These are phyloP conservation scores for Panonychus citri DNA, from an alignment of 1,140 invertebrate genomes.

Conservation along the genomic window DNA sequence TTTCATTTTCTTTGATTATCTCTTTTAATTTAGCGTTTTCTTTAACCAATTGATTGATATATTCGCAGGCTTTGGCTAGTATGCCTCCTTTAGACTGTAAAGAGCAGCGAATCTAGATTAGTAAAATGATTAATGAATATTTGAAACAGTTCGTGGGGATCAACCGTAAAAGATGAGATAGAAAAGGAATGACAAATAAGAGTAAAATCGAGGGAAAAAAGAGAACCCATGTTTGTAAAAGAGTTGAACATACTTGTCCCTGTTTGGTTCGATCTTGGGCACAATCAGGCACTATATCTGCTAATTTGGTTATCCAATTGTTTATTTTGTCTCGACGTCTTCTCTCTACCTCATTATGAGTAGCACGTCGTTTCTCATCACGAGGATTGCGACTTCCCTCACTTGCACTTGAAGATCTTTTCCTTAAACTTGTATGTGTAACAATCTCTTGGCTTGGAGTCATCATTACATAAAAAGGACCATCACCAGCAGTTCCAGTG, in stretches of 20 bases:
- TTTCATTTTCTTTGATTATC: slow-evolving; percentile 34
- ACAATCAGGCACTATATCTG: slow-evolving; percentile 41
- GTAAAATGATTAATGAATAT: not conserved
- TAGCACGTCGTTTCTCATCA: slow-evolving; percentile 1
- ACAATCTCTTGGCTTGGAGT: not conserved
- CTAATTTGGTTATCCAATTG: slow-evolving; percentile 76
- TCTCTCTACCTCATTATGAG: slow-evolving; percentile 23
- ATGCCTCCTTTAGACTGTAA: slow-evolving; percentile 72
- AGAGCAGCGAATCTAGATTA: slow-evolving; percentile 23
- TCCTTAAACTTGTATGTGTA: not conserved
- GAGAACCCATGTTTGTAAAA: not conserved
- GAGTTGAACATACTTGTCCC: slow-evolving; percentile 12
- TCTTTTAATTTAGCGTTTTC: slow-evolving; percentile 42
- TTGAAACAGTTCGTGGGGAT: too few species aligned
- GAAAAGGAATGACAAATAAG: too few species aligned
- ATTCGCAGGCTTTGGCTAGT: slow-evolving; percentile 82
- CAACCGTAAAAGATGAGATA: too few species aligned
- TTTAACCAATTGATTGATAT: slow-evolving; percentile 59
- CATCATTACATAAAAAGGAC: slow-evolving; percentile 1
- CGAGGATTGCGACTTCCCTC: not conserved
- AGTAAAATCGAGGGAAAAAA: too few species aligned
- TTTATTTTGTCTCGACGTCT: slow-evolving; percentile 61
- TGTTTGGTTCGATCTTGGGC: slow-evolving; percentile 24
- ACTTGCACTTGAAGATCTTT: not conserved
- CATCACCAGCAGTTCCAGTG: not conserved